These are phyloP conservation scores for Brachionus calyciflorus DNA, from an alignment of 1,140 invertebrate species.

Conservation along the genomic window DNA sequence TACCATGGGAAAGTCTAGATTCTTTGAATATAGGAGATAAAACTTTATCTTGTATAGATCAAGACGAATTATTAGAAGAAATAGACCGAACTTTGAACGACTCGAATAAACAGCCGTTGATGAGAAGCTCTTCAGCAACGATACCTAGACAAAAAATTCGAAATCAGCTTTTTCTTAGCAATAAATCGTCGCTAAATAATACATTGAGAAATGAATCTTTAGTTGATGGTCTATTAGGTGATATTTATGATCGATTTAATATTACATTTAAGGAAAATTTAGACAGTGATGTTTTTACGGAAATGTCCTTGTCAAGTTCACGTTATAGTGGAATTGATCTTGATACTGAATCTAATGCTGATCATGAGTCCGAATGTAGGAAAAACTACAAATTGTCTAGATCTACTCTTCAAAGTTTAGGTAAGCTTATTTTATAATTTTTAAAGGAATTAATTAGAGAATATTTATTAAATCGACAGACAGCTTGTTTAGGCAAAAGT, in stretches of 20 bases:
- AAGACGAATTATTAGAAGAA: slow-evolving; percentile 1
- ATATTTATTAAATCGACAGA: neutral
- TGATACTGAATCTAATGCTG: slow-evolving; percentile 42
- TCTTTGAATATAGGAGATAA: neutral
- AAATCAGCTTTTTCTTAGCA: neutral
- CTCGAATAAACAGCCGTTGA: neutral
- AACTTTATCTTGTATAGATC: neutral
- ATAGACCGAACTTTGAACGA: slow-evolving; percentile 12
- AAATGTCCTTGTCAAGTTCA: slow-evolving; percentile 58
- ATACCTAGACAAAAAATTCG: neutral
- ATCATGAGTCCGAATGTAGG: slow-evolving; percentile 50
- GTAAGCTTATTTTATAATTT: neutral
- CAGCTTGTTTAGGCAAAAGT: too few relatives aligned
- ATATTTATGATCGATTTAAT: slow-evolving; percentile 58
- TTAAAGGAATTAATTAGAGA: neutral
- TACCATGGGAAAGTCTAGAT: neutral
- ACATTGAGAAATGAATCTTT: slow-evolving; percentile 51
- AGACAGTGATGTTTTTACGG: slow-evolving; percentile 60
- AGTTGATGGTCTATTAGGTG: slow-evolving; percentile 58
- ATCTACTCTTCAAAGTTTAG: slow-evolving; percentile 53
- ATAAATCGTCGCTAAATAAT: neutral
- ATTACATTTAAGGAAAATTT: slow-evolving; percentile 53
- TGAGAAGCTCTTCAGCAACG: slow-evolving; percentile 1
- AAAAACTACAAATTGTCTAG: slow-evolving; percentile 51
- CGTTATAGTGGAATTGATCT: slow-evolving; percentile 51